A percentile compares a stretch with the other conserved stretches of the same genome.
These are phyloP conservation scores for Encarsia formosa DNA, from an alignment of 2,888 invertebrate genomes.

Conservation along the genomic window DNA sequence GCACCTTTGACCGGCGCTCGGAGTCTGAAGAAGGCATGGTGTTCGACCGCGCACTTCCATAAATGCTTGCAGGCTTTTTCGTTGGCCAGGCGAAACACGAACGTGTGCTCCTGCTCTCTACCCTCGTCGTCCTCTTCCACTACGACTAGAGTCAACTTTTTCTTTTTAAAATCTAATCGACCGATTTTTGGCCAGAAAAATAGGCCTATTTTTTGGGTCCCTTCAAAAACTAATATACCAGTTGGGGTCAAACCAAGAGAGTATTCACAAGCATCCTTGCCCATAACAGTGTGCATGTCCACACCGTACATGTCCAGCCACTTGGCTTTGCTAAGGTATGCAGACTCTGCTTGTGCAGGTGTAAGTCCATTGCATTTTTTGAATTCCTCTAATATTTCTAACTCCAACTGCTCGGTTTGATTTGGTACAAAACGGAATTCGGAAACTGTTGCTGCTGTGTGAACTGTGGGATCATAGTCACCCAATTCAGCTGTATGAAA, in stretches of 20 bases:
- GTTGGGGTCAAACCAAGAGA: constrained; percentile 95
- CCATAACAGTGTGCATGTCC: constrained; percentile 95
- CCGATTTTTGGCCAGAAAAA: constrained; percentile 99
- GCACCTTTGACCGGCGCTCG: constrained; percentile 85
- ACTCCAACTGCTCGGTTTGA: constrained; percentile 95
- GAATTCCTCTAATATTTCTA: constrained; percentile 88
- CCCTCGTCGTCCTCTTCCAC: constrained; percentile 99
- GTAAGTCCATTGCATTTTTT: constrained; percentile 81
- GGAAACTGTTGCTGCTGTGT: constrained; percentile 94
- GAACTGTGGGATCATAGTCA: constrained; percentile 87
- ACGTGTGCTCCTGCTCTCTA: constrained; percentile 95
- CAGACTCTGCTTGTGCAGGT: constrained; percentile 93
- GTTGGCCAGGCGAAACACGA: constrained; percentile 92
- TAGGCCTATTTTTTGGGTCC: constrained; percentile 91
- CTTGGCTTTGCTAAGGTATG: constrained; percentile 92
- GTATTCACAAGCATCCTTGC: constrained; percentile 95
- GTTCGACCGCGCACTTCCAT: constrained; percentile 99
- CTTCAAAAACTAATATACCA: constrained; percentile 97
- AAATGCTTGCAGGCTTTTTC: constrained; percentile 98
- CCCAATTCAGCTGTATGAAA: constrained; percentile 82
- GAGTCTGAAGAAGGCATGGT: constrained; percentile 97
- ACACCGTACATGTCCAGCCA: constrained; percentile 99
- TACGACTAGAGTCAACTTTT: constrained; percentile 93
- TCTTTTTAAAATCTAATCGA: constrained; percentile 95
- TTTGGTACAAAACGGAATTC: constrained; percentile 96